Percentiles rank a stretch among this genome's conserved stretches.
phyloP scores from a whole-genome alignment of 1,140 invertebrate genomes.

The Aphidius gifuensis region DNA sequence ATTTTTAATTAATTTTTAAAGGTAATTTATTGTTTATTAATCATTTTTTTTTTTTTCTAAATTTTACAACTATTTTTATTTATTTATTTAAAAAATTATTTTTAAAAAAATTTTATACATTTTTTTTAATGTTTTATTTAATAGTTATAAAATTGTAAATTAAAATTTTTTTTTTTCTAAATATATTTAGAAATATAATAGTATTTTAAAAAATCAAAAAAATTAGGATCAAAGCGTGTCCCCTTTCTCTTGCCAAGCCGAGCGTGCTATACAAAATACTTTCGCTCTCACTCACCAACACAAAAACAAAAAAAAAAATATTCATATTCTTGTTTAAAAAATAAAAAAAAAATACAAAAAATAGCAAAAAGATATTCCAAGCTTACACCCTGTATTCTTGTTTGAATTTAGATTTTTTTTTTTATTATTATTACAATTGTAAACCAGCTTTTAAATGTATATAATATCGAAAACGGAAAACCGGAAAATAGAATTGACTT shows the following conservation, averaged over 20 bases:
- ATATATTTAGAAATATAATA: no score
- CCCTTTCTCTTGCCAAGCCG: constrained; percentile 57
- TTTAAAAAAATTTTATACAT: no score
- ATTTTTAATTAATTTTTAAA: no score
- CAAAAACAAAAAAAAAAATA: constrained; percentile 5
- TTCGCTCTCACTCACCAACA: constrained; percentile 47
- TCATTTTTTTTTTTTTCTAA: no score
- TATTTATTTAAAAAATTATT: no score
- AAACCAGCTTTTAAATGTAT: background rate
- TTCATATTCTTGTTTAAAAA: background rate
- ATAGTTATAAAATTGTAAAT: no score
- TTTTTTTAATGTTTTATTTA: no score
- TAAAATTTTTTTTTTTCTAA: no score
- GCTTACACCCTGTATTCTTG: background rate
- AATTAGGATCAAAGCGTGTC: constrained; percentile 57
- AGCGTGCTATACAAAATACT: constrained; percentile 54
- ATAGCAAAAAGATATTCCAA: no score
- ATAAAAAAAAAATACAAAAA: no score
- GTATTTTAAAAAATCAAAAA: constrained; percentile 28
- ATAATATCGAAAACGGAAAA: constrained; percentile 18
- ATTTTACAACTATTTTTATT: no score
- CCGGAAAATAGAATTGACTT: constrained; percentile 23
- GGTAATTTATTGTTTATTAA: no score
- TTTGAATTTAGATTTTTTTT: background rate
- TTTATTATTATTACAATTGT: background rate